phyloP scores from a whole-genome alignment of 2,113 vertebrate species.

The Pavo muticus region DNA sequence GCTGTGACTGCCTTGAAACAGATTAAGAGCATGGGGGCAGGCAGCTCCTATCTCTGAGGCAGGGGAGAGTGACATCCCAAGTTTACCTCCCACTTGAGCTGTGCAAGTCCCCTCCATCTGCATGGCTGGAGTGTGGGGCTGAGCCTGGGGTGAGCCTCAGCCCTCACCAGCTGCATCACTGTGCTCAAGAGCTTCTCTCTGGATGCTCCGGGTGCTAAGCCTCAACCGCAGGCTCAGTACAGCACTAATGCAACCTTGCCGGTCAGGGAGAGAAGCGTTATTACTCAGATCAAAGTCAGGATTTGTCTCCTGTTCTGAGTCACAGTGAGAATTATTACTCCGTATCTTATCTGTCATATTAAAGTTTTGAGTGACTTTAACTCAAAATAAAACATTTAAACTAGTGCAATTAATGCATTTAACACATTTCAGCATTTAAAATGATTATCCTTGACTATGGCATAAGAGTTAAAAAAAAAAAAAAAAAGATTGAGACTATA shows the following conservation, averaged over 20 bases:
- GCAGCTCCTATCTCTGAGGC: background rate
- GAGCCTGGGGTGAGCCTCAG: rapidly evolving
- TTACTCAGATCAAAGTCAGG: constrained; percentile 38
- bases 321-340: background rate
- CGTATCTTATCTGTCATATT: constrained; percentile 44
- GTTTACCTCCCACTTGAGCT: background rate
- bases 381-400: constrained; percentile 35
- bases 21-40: background rate
- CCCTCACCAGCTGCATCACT: rapidly evolving
- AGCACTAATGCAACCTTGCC: background rate
- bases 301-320: constrained; percentile 17
- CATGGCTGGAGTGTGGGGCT: rapidly evolving
- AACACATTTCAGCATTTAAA: constrained; percentile 33
- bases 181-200: background rate
- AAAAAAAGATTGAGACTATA: background rate
- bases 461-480: background rate
- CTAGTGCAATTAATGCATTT: constrained; percentile 33
- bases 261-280: background rate
- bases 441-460: constrained; percentile 29
- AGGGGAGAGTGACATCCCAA: background rate
- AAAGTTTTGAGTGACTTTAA: constrained; percentile 47
- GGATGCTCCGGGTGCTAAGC: background rate
- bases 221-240: background rate
- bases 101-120: rapidly evolving
- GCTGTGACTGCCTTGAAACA: background rate